Conservation (phyloP, 2,888 invertebrate species). For the Leucoptera coffeella region DNA sequence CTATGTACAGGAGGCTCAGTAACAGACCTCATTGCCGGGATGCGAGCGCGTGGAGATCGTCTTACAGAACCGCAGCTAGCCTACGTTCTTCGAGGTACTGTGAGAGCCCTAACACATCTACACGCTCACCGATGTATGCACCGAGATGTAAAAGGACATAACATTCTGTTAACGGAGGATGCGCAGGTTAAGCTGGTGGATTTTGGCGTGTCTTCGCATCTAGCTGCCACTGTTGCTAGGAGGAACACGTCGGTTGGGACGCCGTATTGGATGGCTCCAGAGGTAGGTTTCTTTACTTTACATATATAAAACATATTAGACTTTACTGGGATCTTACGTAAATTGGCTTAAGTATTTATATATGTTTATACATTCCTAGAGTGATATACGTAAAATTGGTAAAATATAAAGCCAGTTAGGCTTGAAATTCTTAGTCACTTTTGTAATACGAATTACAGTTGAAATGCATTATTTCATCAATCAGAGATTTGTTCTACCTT, state of each 20-base stretch:
- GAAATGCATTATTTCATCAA: no score
- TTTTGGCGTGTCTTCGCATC: slow-evolving; percentile 75
- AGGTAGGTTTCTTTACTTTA: no score
- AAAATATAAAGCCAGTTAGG: no score
- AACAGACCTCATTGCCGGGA: slow-evolving; percentile 69
- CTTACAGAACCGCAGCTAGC: slow-evolving; percentile 69
- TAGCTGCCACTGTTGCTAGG: slow-evolving; percentile 62
- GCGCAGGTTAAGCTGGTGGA: slow-evolving; percentile 75
- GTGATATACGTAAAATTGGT: no score
- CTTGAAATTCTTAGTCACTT: no score
- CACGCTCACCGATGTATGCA: slow-evolving; percentile 78
- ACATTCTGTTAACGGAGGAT: slow-evolving; percentile 71
- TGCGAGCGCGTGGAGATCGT: slow-evolving; percentile 55
- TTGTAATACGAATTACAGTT: no score
- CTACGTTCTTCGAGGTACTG: slow-evolving; percentile 69
- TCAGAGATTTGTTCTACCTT: no score
- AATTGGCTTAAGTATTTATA: no score
- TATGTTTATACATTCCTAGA: no score
- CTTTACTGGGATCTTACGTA: no score
- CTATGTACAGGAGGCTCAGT: slow-evolving; percentile 74
- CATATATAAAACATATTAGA: no score
- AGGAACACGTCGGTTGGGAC: slow-evolving; percentile 77
- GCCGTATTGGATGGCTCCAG: slow-evolving; percentile 79
- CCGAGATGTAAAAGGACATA: slow-evolving; percentile 79
- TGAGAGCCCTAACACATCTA: slow-evolving; percentile 66